Percentiles rank a stretch among this genome's conserved stretches.
These are phyloP conservation scores for Oophaga sylvatica DNA, from an alignment of 2,797 vertebrate genomes.

Conservation along the genomic window DNA sequence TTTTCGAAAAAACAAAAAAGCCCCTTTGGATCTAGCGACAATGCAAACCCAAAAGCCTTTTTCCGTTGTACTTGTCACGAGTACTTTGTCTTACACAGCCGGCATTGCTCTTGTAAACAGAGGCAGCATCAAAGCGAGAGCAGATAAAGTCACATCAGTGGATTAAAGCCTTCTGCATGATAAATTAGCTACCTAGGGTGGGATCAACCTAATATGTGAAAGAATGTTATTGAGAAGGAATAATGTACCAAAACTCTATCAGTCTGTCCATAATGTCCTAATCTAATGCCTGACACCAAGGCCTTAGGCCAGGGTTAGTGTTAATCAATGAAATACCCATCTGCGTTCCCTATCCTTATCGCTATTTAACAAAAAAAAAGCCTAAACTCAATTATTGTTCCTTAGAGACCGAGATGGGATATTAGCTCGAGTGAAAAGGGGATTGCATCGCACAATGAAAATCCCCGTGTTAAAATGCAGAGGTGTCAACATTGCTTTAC, in stretches of 20 bases:
- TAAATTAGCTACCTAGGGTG: slow-evolving; percentile 99
- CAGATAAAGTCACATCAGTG: slow-evolving; percentile 97
- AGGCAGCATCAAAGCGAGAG: slow-evolving; percentile 94
- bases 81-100: slow-evolving; percentile 98
- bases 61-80: slow-evolving; percentile 95
- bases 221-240: slow-evolving; percentile 99
- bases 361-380: slow-evolving; percentile 98
- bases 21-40: slow-evolving; percentile 84
- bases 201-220: slow-evolving; percentile 99
- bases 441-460: slow-evolving; percentile 83
- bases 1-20: slow-evolving; percentile 69
- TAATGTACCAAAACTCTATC: slow-evolving; percentile 99
- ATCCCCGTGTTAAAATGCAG: slow-evolving; percentile 86
- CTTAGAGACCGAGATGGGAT: slow-evolving; percentile 97
- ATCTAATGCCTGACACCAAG: slow-evolving; percentile 96
- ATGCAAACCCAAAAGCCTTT: slow-evolving; percentile 90
- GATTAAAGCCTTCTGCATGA: slow-evolving; percentile 99
- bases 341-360: slow-evolving; percentile 94
- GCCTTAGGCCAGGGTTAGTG: slow-evolving; percentile 91
- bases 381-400: slow-evolving; percentile 99
- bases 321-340: slow-evolving; percentile 98
- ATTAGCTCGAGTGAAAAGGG: slow-evolving; percentile 94
- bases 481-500: slow-evolving; percentile 88
- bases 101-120: slow-evolving; percentile 91
- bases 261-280: slow-evolving; percentile 99